Evolutionary conservation across 2,888 invertebrate species (phyloP).

Genomic region (Luffia ferchaultella): DNA sequence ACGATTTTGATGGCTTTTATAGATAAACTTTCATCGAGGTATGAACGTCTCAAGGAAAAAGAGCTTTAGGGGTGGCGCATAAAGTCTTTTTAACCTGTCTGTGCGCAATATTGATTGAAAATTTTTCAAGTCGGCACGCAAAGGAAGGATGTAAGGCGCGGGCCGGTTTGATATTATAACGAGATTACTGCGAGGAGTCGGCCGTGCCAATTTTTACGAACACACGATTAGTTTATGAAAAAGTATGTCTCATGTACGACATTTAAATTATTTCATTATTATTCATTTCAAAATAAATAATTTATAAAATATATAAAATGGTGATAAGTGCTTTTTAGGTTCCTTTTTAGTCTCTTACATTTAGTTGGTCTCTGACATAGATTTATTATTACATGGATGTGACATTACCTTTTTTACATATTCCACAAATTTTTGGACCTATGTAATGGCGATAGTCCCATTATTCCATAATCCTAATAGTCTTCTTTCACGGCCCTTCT

Average conservation of each 20-base stretch:
- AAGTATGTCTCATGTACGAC: background rate
- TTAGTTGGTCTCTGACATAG: no score
- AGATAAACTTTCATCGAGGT: conserved; percentile 32
- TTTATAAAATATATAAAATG: no score
- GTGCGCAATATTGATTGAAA: conserved; percentile 48
- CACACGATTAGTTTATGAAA: background rate
- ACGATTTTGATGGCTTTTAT: conserved; percentile 33
- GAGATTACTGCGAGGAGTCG: conserved; percentile 29
- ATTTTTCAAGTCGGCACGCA: conserved; percentile 49
- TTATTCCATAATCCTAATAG: no score
- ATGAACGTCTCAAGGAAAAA: conserved; percentile 28
- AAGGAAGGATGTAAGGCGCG: conserved; percentile 43
- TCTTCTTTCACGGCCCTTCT: no score
- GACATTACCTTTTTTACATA: no score
- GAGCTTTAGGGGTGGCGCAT: conserved; percentile 27
- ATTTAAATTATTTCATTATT: no score
- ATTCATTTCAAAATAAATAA: no score
- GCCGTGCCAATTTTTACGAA: background rate
- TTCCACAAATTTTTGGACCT: no score
- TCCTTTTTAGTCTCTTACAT: no score
- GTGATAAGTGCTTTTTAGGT: no score
- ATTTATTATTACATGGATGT: no score
- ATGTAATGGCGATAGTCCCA: no score
- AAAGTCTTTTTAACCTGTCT: conserved; percentile 41
- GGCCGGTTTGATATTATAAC: conserved; percentile 44